Conservation (phyloP, 1,140 invertebrate species). For the Rhynchophorus ferrugineus region DNA sequence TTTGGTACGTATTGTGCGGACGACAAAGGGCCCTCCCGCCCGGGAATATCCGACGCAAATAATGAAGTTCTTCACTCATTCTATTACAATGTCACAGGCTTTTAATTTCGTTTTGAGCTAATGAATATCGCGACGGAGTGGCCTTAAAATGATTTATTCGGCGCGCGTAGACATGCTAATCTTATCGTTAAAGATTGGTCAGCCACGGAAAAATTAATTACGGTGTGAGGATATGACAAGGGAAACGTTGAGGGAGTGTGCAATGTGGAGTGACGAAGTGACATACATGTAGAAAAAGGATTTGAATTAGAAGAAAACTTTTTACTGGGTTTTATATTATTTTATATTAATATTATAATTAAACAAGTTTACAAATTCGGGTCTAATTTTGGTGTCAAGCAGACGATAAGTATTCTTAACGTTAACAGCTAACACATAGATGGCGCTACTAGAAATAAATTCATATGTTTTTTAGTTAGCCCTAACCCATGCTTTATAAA, state of each 20-base stretch:
- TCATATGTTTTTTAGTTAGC: no score
- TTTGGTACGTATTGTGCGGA: background rate
- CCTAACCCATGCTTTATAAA: no score
- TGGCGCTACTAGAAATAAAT: no score
- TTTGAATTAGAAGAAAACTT: background rate
- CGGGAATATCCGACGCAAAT: background rate
- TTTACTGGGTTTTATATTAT: background rate
- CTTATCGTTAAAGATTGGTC: background rate
- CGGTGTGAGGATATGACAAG: background rate
- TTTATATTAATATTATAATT: no score
- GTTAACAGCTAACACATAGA: no score
- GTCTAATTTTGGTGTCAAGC: no score
- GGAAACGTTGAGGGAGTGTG: no score
- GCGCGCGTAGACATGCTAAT: background rate
- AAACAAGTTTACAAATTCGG: no score
- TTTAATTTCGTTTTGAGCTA: background rate
- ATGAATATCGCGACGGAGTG: background rate
- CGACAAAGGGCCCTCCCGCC: background rate
- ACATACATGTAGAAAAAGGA: background rate
- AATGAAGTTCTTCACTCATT: background rate
- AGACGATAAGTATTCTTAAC: no score
- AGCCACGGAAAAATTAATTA: background rate
- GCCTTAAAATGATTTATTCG: background rate
- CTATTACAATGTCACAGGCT: background rate
- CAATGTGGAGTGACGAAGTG: no score